Evolutionary conservation across 2,888 invertebrate species (phyloP).

Genomic region (Lordiphosa fenestrarum): DNA sequence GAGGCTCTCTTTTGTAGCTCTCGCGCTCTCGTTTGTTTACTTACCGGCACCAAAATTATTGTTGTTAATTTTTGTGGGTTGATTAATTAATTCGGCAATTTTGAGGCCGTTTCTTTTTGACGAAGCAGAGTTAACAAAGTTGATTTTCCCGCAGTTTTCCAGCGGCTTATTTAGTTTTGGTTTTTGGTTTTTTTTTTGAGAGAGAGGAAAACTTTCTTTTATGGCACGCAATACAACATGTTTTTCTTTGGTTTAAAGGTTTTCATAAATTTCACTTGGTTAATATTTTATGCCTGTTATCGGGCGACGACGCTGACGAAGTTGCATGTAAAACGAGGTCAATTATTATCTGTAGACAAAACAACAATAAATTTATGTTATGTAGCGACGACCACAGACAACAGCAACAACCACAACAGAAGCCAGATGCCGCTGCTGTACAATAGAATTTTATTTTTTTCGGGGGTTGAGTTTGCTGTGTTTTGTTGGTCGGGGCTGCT

Average conservation of each 20-base stretch:
- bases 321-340: slow-evolving; percentile 73
- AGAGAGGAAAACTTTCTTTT: slow-evolving; percentile 31
- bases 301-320: slow-evolving; percentile 22
- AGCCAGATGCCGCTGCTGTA: slow-evolving; percentile 17
- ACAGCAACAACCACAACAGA: slow-evolving; percentile 20
- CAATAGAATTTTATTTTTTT: slow-evolving; percentile 1
- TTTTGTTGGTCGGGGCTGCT: not conserved
- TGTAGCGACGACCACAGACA: slow-evolving; percentile 59
- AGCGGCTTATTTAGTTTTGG: slow-evolving; percentile 4
- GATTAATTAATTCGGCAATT: slow-evolving; percentile 75
- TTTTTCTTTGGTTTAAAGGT: slow-evolving; percentile 17
- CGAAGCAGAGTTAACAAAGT: slow-evolving; percentile 8
- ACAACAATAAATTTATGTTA: slow-evolving; percentile 59
- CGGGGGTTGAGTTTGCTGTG: slow-evolving; percentile 3
- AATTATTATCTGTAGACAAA: slow-evolving; percentile 67
- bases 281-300: slow-evolving; percentile 35
- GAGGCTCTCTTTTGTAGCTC: not conserved
- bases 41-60: slow-evolving; percentile 71
- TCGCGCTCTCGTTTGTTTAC: slow-evolving; percentile 26
- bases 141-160: slow-evolving; percentile 1
- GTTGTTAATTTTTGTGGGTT: slow-evolving; percentile 74
- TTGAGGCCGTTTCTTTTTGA: slow-evolving; percentile 58
- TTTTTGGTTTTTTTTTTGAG: slow-evolving; percentile 2
- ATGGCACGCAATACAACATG: slow-evolving; percentile 59
- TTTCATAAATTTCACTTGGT: slow-evolving; percentile 10